Conservation (phyloP, 35 echinoderm and acorn worm genomes). For the Heliocidaris tuberculata region DNA sequence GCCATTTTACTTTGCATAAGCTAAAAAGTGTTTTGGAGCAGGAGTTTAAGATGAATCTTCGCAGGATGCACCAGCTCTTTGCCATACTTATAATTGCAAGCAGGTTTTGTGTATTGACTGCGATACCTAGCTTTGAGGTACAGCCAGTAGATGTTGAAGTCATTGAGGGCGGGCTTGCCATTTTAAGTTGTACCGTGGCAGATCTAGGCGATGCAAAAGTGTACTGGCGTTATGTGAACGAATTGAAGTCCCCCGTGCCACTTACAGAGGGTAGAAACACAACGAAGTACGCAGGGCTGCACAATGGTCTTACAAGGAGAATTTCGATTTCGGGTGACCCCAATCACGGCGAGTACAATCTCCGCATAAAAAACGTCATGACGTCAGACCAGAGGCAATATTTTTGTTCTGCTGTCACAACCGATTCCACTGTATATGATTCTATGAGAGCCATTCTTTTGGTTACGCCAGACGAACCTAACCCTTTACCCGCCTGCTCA, state of each 20-base stretch:
- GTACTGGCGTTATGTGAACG: conserved; percentile 22
- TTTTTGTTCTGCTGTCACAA: conserved; percentile 29
- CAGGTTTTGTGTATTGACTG: neutral
- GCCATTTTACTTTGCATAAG: no score
- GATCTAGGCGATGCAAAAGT: neutral
- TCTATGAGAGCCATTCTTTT: neutral
- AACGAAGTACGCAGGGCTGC: neutral
- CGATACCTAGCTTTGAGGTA: neutral
- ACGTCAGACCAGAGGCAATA: conserved; percentile 9
- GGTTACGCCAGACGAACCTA: neutral
- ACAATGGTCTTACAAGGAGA: neutral
- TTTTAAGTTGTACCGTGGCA: neutral
- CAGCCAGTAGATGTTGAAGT: neutral
- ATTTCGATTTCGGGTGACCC: neutral
- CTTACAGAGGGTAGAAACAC: neutral
- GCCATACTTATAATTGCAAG: neutral
- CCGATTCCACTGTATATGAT: neutral
- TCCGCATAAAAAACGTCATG: neutral
- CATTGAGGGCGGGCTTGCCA: neutral
- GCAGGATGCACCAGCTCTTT: neutral
- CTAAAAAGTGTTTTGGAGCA: no score
- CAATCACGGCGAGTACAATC: conserved; percentile 15
- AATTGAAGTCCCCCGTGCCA: neutral
- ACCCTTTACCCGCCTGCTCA: neutral
- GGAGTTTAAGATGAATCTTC: neutral